phyloP scores from a whole-genome alignment of 2,888 invertebrate genomes.

The Resseliella maxima region DNA sequence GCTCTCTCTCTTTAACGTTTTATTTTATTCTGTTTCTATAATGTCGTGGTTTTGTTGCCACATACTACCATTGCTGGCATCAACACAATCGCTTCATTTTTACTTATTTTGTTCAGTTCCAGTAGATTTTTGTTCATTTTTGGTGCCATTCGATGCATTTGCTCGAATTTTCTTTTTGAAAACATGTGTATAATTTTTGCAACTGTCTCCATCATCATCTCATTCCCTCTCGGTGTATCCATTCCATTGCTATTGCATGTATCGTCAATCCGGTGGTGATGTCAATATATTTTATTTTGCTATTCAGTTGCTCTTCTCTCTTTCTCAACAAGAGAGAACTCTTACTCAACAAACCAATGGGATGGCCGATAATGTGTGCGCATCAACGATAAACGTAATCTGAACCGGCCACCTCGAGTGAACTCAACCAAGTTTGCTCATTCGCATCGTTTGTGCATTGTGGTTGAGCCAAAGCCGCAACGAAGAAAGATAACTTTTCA shows the following conservation, averaged over 20 bases:
- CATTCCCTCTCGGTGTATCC: not conserved
- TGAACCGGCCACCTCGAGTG: conserved; percentile 25
- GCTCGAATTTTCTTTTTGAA: not conserved
- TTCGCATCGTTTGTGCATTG: conserved; percentile 6
- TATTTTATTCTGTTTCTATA: not conserved
- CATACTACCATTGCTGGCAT: not conserved
- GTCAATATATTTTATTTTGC: conserved; percentile 33
- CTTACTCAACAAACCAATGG: not conserved
- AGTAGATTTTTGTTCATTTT: conserved; percentile 6
- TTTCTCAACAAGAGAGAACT: not conserved
- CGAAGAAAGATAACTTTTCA: conserved; percentile 46
- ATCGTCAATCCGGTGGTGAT: conserved; percentile 38
- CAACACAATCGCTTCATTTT: conserved; percentile 27
- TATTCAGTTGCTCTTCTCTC: not conserved
- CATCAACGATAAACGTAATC: not conserved
- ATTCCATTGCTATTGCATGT: no score
- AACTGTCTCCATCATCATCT: not conserved
- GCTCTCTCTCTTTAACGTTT: no score
- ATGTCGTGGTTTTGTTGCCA: conserved; percentile 6
- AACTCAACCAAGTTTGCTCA: not conserved
- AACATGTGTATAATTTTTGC: conserved; percentile 44
- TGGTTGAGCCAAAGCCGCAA: not conserved
- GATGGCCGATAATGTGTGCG: conserved; percentile 41
- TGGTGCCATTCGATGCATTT: conserved; percentile 52
- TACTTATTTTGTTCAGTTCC: no score